A percentile compares a stretch with the other conserved stretches of the same genome.
Conservation (phyloP, 2,888 invertebrate species). For the Troides aeacus region DNA sequence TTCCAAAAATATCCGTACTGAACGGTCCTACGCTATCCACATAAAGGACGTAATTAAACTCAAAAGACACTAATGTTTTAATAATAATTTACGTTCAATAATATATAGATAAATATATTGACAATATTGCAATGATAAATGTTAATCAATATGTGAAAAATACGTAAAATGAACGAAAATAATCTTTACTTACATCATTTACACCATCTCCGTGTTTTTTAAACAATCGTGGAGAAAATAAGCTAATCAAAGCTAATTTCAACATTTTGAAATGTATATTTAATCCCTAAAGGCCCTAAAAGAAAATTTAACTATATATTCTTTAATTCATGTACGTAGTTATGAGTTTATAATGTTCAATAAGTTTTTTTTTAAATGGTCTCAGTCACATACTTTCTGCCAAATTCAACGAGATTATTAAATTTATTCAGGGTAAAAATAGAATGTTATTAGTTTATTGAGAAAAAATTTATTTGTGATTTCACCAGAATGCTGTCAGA, state of each 20-base stretch:
- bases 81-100: too few species aligned
- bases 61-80: too few species aligned
- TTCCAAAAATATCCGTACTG: too few species aligned
- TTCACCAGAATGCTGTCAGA: too few species aligned
- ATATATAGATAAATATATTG: too few species aligned
- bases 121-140: too few species aligned
- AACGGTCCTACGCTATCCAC: too few species aligned
- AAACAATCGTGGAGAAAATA: conserved; percentile 85
- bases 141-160: not conserved
- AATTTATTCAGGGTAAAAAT: not conserved
- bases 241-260: conserved; percentile 81
- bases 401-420: not conserved
- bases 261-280: conserved; percentile 42
- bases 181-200: conserved; percentile 58
- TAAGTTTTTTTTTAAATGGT: not conserved
- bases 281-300: not conserved
- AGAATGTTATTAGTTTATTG: too few species aligned
- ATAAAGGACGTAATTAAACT: too few species aligned
- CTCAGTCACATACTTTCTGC: not conserved
- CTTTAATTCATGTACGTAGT: not conserved
- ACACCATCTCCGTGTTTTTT: conserved; percentile 84
- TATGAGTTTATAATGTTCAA: not conserved
- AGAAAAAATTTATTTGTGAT: too few species aligned
- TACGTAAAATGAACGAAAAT: not conserved
- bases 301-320: not conserved